Evolutionary conservation across 2,797 vertebrate genomes (phyloP).

Genomic region (Hylomyscus alleni): DNA sequence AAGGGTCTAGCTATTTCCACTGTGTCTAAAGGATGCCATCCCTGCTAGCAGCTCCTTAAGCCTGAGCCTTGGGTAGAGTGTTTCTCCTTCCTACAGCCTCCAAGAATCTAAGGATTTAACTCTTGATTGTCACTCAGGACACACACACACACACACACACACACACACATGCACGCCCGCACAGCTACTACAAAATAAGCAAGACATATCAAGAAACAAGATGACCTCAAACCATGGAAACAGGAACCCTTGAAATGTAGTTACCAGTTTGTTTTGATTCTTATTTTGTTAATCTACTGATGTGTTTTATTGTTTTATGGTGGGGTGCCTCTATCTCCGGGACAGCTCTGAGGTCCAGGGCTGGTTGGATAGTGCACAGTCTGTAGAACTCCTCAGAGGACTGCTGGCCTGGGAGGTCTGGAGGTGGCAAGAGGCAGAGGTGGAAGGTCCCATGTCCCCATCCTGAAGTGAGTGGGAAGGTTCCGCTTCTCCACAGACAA

Average conservation of each 20-base stretch:
- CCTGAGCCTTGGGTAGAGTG: not conserved
- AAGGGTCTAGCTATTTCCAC: not conserved
- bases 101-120: not conserved
- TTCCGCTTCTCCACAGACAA: slow-evolving; percentile 71
- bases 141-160: not conserved
- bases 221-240: not conserved
- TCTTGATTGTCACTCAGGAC: not conserved
- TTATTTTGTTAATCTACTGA: not conserved
- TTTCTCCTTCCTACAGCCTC: not conserved
- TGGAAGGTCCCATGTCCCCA: not conserved
- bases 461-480: slow-evolving; percentile 65
- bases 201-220: not conserved
- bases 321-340: fast-evolving
- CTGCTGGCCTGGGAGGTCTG: not conserved
- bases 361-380: not conserved
- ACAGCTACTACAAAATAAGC: not conserved
- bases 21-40: not conserved
- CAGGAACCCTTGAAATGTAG: not conserved
- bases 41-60: too few species aligned
- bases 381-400: slow-evolving; percentile 4
- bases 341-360: not conserved
- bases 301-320: not conserved
- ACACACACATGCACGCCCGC: not conserved
- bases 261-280: fast-evolving
- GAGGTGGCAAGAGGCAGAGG: not conserved